phyloP scores from a whole-genome alignment of 1,140 invertebrate genomes.

The Halotydeus destructor region DNA sequence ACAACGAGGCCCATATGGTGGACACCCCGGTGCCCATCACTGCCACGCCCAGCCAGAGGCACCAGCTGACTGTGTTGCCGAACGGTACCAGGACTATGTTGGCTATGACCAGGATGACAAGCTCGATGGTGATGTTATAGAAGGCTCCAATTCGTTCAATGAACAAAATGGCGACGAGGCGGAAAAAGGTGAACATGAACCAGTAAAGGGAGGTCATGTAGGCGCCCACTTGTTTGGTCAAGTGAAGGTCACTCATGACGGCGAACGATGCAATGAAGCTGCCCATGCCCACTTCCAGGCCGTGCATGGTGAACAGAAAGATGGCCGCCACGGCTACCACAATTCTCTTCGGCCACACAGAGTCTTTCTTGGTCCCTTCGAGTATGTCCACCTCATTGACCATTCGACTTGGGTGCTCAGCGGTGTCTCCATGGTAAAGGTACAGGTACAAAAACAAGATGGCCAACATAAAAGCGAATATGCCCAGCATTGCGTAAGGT shows the following conservation, averaged over 20 bases:
- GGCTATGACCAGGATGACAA: too few relatives aligned
- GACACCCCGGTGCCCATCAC: conserved; percentile 30
- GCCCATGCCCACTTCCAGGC: conserved; percentile 28
- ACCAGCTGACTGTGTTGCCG: too few relatives aligned
- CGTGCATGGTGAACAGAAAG: conserved; percentile 23
- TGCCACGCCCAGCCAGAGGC: too few relatives aligned
- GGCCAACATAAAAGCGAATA: background rate
- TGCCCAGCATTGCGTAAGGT: background rate
- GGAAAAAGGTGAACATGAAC: conserved; percentile 27
- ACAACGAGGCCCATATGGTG: conserved; percentile 28
- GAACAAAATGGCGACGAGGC: background rate
- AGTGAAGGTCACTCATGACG: conserved; percentile 21
- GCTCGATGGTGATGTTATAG: background rate
- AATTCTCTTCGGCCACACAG: too few relatives aligned
- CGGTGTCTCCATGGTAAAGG: background rate
- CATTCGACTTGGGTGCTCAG: background rate
- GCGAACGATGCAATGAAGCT: conserved; percentile 27
- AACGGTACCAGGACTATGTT: too few relatives aligned
- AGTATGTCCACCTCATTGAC: too few relatives aligned
- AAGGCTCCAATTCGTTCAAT: background rate
- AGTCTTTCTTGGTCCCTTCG: too few relatives aligned
- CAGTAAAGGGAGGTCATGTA: conserved; percentile 29
- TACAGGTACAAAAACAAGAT: background rate
- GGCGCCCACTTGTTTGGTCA: conserved; percentile 23
- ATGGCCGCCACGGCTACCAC: background rate